Evolutionary conservation across 2,797 vertebrate species (phyloP).

Genomic region (Notolabrus celidotus): DNA sequence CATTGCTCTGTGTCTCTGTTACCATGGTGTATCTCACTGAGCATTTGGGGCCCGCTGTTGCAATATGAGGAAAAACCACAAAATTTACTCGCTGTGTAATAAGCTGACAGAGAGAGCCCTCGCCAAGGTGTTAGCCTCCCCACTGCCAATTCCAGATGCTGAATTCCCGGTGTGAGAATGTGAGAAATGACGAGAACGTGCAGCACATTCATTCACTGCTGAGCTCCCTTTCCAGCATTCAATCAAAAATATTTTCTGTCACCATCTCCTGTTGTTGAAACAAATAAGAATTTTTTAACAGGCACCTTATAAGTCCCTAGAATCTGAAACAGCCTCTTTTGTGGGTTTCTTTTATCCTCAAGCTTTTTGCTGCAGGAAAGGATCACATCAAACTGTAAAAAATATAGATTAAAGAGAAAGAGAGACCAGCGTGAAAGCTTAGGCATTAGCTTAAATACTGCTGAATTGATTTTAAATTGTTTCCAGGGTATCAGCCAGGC

Average conservation of each 20-base stretch:
- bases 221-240: constrained; percentile 60
- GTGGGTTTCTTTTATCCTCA: constrained; percentile 14
- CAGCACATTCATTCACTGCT: constrained; percentile 71
- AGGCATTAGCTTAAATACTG: constrained; percentile 56
- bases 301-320: constrained; percentile 20
- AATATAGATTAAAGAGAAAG: constrained; percentile 29
- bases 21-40: constrained; percentile 54
- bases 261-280: constrained; percentile 64
- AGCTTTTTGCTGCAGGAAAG: constrained; percentile 50
- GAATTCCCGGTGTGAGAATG: constrained; percentile 69
- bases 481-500: constrained; percentile 51
- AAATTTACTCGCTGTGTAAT: constrained; percentile 73
- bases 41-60: constrained; percentile 64
- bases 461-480: constrained; percentile 68
- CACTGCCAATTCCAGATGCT: constrained; percentile 64
- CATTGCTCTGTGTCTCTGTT: constrained; percentile 46
- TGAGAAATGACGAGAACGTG: constrained; percentile 66
- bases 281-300: constrained; percentile 61
- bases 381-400: constrained; percentile 42
- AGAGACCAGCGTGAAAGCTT: constrained; percentile 34
- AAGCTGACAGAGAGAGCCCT: constrained; percentile 62
- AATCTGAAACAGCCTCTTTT: background rate
- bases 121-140: constrained; percentile 46
- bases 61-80: constrained; percentile 64
- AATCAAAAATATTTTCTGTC: constrained; percentile 68